Percentiles rank a stretch among this genome's conserved stretches.
These are phyloP conservation scores for Vireo altiloquus DNA, from an alignment of 2,113 vertebrate genomes.

Conservation along the genomic window DNA sequence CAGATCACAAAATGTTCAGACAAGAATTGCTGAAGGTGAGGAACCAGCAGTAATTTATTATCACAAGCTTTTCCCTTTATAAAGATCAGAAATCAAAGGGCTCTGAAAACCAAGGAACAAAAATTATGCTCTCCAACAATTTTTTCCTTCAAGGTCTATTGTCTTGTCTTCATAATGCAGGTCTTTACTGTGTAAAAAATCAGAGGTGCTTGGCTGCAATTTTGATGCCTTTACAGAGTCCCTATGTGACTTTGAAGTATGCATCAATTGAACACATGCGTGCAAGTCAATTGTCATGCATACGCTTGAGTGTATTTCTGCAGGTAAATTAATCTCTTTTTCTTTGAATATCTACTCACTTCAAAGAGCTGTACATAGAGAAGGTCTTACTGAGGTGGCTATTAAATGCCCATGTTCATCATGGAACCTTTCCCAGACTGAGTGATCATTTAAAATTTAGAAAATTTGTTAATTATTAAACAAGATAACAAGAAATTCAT, in stretches of 20 bases:
- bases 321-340: not conserved
- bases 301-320: not conserved
- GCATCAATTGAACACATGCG: not conserved
- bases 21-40: not conserved
- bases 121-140: not conserved
- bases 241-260: not conserved
- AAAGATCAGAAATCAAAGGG: not conserved
- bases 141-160: not conserved
- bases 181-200: not conserved
- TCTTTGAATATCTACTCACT: not conserved
- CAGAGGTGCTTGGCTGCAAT: not conserved
- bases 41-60: not conserved
- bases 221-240: not conserved
- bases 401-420: not conserved
- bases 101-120: not conserved
- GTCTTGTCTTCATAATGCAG: not conserved
- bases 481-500: not conserved
- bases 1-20: not conserved
- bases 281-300: not conserved
- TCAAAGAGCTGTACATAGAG: conserved; percentile 7
- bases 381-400: not conserved
- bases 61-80: not conserved
- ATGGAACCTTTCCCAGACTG: not conserved
- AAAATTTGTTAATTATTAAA: not conserved
- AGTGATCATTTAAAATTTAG: not conserved